These are phyloP conservation scores for Leptoteleia sp. DNA, from an alignment of 1,140 invertebrate species.

Conservation along the genomic window DNA sequence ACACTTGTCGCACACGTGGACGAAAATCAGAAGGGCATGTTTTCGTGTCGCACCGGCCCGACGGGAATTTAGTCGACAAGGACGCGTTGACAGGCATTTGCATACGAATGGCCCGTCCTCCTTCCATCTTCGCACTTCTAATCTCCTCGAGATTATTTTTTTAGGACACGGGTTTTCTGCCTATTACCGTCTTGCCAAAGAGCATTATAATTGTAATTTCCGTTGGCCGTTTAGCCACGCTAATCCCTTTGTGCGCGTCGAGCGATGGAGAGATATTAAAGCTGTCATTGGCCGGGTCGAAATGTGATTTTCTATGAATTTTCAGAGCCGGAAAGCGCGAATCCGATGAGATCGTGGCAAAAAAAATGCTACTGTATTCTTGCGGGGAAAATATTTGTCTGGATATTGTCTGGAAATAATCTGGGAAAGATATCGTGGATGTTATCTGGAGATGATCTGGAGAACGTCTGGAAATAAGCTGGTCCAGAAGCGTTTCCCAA, in stretches of 20 bases:
- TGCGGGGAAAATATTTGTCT: no score
- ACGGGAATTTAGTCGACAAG: conserved; percentile 40
- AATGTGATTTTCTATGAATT: conserved; percentile 16
- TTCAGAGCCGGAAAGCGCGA: conserved; percentile 10
- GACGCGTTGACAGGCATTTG: conserved; percentile 61
- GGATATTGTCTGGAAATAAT: no score
- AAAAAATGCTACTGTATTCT: conserved; percentile 51
- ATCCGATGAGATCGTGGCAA: conserved; percentile 13
- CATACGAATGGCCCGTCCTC: conserved; percentile 59
- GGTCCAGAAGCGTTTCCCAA: no score
- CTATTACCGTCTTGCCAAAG: conserved; percentile 37
- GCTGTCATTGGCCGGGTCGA: conserved; percentile 3
- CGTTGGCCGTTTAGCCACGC: conserved; percentile 20
- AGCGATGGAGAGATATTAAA: conserved; percentile 23
- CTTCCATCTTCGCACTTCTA: conserved; percentile 51
- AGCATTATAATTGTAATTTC: conserved; percentile 64
- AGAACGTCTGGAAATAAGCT: no score
- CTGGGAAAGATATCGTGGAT: no score
- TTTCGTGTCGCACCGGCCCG: conserved; percentile 25
- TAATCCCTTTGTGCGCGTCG: conserved; percentile 36
- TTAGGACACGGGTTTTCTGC: conserved; percentile 48
- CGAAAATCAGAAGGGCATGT: conserved; percentile 38
- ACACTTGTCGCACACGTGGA: conserved; percentile 38
- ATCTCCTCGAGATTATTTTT: conserved; percentile 63
- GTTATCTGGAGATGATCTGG: no score